Evolutionary conservation across 2,888 invertebrate genomes (phyloP).

Genomic region (Philhelius pedissequus): DNA sequence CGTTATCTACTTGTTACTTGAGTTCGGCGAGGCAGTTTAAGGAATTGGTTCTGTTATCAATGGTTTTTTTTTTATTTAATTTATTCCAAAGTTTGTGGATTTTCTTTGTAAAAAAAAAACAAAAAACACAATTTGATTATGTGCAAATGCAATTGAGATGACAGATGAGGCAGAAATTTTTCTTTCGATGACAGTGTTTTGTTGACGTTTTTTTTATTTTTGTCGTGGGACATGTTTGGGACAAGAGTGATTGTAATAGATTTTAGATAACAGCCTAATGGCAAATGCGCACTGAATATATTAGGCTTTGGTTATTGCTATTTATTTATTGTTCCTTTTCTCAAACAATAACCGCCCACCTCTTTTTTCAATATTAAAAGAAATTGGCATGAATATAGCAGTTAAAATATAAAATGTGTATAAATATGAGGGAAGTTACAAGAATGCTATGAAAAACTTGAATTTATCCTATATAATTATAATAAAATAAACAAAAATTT

Average conservation of each 20-base stretch:
- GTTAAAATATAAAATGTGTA: too few relatives aligned
- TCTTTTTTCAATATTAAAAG: too few relatives aligned
- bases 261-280: not conserved
- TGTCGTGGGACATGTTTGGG: not conserved
- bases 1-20: slow-evolving; percentile 33
- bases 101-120: slow-evolving; percentile 32
- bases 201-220: slow-evolving; percentile 59
- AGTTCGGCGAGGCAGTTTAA: not conserved
- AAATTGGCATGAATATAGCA: too few relatives aligned
- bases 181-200: slow-evolving; percentile 55
- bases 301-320: too few relatives aligned
- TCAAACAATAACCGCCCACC: too few relatives aligned
- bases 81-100: slow-evolving; percentile 21
- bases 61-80: not conserved
- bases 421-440: too few relatives aligned
- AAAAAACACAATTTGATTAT: slow-evolving; percentile 2
- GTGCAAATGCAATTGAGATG: slow-evolving; percentile 25
- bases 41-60: not conserved
- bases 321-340: too few relatives aligned
- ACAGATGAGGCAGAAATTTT: slow-evolving; percentile 46
- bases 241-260: slow-evolving; percentile 45
- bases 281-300: not conserved
- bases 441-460: too few relatives aligned
- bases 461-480: too few relatives aligned
- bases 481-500: too few relatives aligned